A percentile compares a stretch with the other conserved stretches of the same genome.
Conservation (phyloP, 2,888 invertebrate genomes). For the Congeria kusceri region DNA sequence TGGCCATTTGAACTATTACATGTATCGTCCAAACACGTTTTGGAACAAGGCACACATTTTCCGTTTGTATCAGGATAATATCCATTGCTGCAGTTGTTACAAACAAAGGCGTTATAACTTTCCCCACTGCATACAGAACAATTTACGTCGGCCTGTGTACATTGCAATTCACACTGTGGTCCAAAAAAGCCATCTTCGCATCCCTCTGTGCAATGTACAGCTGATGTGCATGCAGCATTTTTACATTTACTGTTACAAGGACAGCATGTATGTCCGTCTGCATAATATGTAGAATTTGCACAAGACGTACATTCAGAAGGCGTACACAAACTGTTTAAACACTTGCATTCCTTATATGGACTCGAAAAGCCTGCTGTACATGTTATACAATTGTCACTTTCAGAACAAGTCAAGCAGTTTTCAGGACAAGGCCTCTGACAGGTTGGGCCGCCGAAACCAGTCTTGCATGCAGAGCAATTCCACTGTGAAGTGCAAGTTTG, state of each 20-base stretch:
- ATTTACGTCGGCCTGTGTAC: background rate
- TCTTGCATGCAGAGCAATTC: background rate
- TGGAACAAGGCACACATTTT: no score
- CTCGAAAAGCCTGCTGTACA: background rate
- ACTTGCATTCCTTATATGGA: background rate
- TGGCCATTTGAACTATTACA: no score
- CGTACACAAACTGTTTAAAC: background rate
- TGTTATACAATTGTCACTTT: background rate
- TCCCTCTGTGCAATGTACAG: no score
- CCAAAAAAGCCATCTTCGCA: background rate
- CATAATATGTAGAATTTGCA: background rate
- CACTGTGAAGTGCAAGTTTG: background rate
- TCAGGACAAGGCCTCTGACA: background rate
- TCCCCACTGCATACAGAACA: background rate
- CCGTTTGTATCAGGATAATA: constrained; percentile 5
- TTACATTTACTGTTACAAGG: constrained; percentile 7
- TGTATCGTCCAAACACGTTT: no score
- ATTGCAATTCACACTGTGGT: background rate
- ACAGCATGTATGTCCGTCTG: background rate
- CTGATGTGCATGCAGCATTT: background rate
- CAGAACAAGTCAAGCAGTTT: background rate
- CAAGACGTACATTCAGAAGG: no score
- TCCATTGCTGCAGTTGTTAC: background rate
- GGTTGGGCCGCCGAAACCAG: background rate
- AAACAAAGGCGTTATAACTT: background rate